Evolutionary conservation across 2,113 vertebrate genomes (phyloP), one percentile per base, ranked within the genome.

Genomic region (Merops nubicus): DNA sequence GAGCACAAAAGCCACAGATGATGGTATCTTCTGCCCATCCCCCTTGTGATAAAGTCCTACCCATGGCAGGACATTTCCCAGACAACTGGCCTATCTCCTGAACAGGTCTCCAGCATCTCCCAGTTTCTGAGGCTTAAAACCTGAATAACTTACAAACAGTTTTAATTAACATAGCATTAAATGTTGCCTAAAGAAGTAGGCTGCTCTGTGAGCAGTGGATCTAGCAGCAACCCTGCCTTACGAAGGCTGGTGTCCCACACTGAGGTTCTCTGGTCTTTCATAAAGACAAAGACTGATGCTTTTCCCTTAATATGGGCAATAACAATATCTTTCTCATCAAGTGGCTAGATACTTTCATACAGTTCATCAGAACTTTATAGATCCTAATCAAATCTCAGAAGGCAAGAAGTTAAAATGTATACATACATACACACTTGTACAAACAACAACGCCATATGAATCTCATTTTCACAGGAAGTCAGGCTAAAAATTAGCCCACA

Each of bases 401-500:
- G 14, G 40, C 11, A 81, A 74, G 28, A 53, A 42, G 19, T 51
- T 67, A 77, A 81, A 89, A 94, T 57, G 23, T 33, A 26, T 33
- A 25, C 6, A 25, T 43, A 45, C 3, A 43, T 28, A 42, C 6
- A 48, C 29, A 56, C 26, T 80, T 64, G 64, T 3, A 33, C 53
- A 65, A 92, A 63, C 11, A 87, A 73, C 3, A 84, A 87, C 70
- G 26, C 29, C 21, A 6, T 42, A 33, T 34, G 29, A 81, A 31
- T 25, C 42, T 86, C 48, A 40, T 93, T 90, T 88, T 90, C 63
- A 48, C 15, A 73, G 45, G 43, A 77, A 83, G 28, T 42, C 40
- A 48, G 34, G 56, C 63, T 87, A 23, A 91, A 94, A 91, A 70
- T 73, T 91, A 91, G 56, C 36, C 23, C 11, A 26, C 45, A 8